Base-by-base conservation (phyloP, 2,888 invertebrate genomes). In the Gandaritis pyraliata region DNA sequence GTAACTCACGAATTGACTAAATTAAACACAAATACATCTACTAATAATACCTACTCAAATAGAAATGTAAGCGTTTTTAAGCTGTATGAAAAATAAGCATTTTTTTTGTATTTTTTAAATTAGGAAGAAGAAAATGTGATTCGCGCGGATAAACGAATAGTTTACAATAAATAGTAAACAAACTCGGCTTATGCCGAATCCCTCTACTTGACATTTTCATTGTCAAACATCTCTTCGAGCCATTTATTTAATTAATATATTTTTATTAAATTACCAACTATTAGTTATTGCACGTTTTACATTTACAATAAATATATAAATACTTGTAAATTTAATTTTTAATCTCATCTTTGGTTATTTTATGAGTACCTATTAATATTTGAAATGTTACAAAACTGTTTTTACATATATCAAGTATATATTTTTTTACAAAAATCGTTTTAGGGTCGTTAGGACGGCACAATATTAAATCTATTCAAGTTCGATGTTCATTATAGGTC, bases 251-350 rank as follows among this genome's bases (percentile, higher is more conserved):
- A 86, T 82, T 70, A 88, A 87, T 90, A 88, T 88, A 87, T 88
- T 89, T 89, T 88, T 81, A 86, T 86, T 90, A 89, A 88, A 88
- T 92, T 91, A 91, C 86, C 82, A 87, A 78, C 91, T 92, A 92
- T 92, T 88, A 90, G 84, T 92, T 93, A 93, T 92, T 93, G 93
- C 92, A 93, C 93, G 86, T 90, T 92, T 93, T 92, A 91, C 86
- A 90, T 90, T 90, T 88, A 90, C 86, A 90, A 91, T 92, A 91
- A 90, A 92, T 91, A 91, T 90, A 92, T 91, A 91, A 91, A 90
- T 92, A 92, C 89, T 92, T 92, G 90, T 90, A 91, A 90, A 90
- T 90, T 90, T 90, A 87, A 65, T 85, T 81, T 82, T 84, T 90
- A 56, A 55, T 83, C 89, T 81, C 88, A 87, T 90, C 85, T 91